These are phyloP conservation scores for Apocheima hispidaria DNA, from an alignment of 2,888 invertebrate species.

Conservation along the genomic window DNA sequence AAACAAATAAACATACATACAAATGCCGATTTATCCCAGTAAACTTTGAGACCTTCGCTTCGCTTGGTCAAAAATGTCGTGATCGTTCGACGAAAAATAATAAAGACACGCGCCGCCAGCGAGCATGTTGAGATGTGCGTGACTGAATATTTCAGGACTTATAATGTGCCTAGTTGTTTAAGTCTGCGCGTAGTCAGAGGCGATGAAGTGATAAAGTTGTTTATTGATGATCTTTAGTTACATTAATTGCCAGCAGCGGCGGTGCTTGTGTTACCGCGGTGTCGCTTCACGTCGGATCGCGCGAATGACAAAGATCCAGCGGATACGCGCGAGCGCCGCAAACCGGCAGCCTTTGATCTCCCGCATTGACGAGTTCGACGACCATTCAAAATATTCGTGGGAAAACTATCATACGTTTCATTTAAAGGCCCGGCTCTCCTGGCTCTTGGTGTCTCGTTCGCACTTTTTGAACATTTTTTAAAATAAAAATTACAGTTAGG, in stretches of 20 bases:
- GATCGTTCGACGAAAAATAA: constrained; percentile 56
- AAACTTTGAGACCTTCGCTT: no score
- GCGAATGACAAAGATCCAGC: constrained; percentile 81
- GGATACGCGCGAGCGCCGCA: constrained; percentile 67
- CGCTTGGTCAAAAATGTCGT: constrained; percentile 50
- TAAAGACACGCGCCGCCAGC: constrained; percentile 47
- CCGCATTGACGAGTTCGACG: constrained; percentile 71
- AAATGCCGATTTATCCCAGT: no score
- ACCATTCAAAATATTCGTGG: constrained; percentile 77
- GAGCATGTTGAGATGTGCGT: constrained; percentile 73
- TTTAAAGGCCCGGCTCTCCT: no score
- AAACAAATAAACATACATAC: no score
- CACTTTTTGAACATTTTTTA: no score
- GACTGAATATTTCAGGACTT: constrained; percentile 76
- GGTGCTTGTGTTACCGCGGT: constrained; percentile 61
- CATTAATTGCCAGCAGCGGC: constrained; percentile 84
- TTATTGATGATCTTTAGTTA: constrained; percentile 84
- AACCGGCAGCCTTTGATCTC: constrained; percentile 76
- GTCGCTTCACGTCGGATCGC: constrained; percentile 66
- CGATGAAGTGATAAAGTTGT: constrained; percentile 84
- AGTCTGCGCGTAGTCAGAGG: constrained; percentile 71
- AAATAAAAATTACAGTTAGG: no score
- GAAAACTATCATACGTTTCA: constrained; percentile 40
- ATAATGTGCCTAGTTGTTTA: constrained; percentile 74
- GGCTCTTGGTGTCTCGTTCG: no score